These are phyloP conservation scores for Neoarius graeffei DNA, from an alignment of 2,113 vertebrate species.

Conservation along the genomic window DNA sequence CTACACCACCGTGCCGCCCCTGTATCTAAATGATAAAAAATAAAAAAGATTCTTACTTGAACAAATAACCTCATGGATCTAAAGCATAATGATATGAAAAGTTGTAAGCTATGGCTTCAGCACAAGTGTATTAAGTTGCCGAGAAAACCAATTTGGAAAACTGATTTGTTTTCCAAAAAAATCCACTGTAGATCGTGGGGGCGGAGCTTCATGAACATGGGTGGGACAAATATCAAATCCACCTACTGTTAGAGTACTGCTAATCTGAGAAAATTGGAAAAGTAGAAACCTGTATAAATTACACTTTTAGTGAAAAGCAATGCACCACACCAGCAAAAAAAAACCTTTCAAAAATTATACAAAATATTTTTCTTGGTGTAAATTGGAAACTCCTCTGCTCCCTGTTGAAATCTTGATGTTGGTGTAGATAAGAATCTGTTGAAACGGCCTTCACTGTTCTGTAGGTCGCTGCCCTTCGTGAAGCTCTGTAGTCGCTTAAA, in stretches of 20 bases:
- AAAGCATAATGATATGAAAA: background rate
- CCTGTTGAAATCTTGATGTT: background rate
- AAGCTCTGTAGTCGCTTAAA: slow-evolving; percentile 6
- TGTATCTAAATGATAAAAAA: no score
- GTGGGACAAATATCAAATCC: background rate
- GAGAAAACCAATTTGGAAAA: background rate
- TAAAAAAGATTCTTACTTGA: no score
- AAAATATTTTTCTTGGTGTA: background rate
- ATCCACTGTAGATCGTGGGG: background rate
- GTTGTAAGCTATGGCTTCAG: background rate
- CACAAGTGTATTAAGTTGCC: background rate
- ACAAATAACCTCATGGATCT: background rate
- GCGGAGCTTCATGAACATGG: background rate
- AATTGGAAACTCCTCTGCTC: background rate
- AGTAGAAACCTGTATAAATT: no score
- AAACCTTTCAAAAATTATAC: background rate
- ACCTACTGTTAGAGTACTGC: background rate
- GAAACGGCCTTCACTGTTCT: background rate
- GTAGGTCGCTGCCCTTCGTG: background rate
- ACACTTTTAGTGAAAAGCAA: background rate
- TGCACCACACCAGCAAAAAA: background rate
- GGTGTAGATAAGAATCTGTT: background rate
- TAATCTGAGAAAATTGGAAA: background rate
- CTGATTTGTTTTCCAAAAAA: background rate
- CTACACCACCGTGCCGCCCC: no score